These are phyloP conservation scores for Chondrosia reniformis DNA, from an alignment of 37 sponge, comb jelly and placozoan genomes.

Conservation along the genomic window DNA sequence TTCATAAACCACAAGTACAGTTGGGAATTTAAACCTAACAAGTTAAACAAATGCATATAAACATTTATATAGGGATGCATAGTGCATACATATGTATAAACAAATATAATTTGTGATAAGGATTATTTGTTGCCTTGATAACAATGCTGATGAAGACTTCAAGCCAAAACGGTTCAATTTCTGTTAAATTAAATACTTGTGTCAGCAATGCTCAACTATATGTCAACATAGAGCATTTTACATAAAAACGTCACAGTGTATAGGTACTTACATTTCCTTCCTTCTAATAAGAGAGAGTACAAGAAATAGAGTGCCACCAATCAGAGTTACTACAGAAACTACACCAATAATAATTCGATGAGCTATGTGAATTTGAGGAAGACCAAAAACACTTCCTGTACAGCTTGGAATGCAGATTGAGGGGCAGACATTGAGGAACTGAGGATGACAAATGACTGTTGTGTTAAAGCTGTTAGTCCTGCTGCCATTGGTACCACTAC, in stretches of 20 bases:
- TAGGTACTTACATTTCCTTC: conserved; percentile 4
- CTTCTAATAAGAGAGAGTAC: background rate
- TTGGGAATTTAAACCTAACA: too few species aligned
- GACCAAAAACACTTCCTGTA: too few species aligned
- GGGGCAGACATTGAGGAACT: too few species aligned
- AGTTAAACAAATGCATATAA: too few species aligned
- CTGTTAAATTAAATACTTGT: too few species aligned
- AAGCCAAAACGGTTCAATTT: background rate
- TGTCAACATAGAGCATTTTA: too few species aligned
- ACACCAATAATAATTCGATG: background rate
- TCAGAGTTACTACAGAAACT: background rate
- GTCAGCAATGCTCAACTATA: too few species aligned
- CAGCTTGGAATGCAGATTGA: too few species aligned
- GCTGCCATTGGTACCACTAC: background rate
- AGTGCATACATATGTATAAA: background rate
- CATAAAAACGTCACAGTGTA: background rate
- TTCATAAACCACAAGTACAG: too few species aligned
- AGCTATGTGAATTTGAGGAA: too few species aligned
- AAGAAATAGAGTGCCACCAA: background rate
- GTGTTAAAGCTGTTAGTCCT: background rate
- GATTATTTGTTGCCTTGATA: background rate
- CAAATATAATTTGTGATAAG: background rate
- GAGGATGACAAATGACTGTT: too few species aligned
- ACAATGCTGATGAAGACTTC: background rate
- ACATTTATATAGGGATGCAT: background rate